These are phyloP conservation scores for Polylopha cassiicola DNA, from an alignment of 2,888 invertebrate genomes.

Conservation along the genomic window DNA sequence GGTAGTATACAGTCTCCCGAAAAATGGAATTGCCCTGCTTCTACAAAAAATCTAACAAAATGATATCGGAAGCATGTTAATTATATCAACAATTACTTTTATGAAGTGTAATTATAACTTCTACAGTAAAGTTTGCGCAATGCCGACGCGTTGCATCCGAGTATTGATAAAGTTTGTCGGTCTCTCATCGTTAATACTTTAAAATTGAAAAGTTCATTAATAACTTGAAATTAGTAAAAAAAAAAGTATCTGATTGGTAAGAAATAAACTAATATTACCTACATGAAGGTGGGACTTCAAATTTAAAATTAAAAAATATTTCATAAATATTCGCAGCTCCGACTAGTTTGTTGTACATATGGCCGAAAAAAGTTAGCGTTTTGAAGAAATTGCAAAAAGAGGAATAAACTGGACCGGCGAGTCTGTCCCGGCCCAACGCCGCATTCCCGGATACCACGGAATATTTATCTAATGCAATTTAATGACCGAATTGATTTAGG, in stretches of 20 bases:
- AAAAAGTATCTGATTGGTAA: slow-evolving; percentile 1
- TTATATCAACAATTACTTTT: too few species aligned
- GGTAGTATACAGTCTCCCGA: too few species aligned
- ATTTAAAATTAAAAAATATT: too few species aligned
- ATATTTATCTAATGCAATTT: slow-evolving; percentile 37
- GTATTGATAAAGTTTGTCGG: slow-evolving; percentile 73
- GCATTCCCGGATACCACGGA: slow-evolving; percentile 44
- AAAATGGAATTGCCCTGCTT: too few species aligned
- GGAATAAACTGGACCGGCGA: slow-evolving; percentile 54
- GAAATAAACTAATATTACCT: background rate
- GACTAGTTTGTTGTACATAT: slow-evolving; percentile 21
- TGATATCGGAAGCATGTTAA: too few species aligned
- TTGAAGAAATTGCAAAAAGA: slow-evolving; percentile 67
- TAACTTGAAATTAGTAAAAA: too few species aligned
- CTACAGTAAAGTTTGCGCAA: slow-evolving; percentile 61
- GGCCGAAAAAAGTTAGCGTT: slow-evolving; percentile 39
- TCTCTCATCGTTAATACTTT: slow-evolving; percentile 41
- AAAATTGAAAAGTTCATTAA: too few species aligned
- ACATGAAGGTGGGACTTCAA: too few species aligned
- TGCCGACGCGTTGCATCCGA: slow-evolving; percentile 69
- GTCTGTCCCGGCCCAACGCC: slow-evolving; percentile 39
- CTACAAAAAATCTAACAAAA: too few species aligned
- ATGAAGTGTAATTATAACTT: slow-evolving; percentile 5
- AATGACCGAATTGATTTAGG: slow-evolving; percentile 19
- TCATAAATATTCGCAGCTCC: slow-evolving; percentile 22